Conservation (phyloP, 2,888 invertebrate genomes). For the Dyspetes luteomarginatus region DNA sequence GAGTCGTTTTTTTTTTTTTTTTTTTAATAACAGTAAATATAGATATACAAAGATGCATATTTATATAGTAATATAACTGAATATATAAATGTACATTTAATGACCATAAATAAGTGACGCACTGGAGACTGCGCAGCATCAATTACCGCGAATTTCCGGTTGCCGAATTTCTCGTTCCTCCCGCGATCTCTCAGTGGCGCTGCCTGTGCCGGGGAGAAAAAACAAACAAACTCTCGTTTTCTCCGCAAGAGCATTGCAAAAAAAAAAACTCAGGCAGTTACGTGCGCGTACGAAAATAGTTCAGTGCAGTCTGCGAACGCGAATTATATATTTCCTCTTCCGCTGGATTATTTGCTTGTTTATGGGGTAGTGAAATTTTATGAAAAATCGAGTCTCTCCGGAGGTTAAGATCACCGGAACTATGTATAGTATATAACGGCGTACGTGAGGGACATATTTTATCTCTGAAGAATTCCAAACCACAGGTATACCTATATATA, state of each 20-base stretch:
- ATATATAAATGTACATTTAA: not conserved
- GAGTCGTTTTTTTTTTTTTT: too few species aligned
- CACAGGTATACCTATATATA: conserved; percentile 8
- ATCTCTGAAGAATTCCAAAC: not conserved
- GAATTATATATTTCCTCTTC: not conserved
- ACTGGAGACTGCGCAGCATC: conserved; percentile 15
- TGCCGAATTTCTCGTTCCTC: not conserved
- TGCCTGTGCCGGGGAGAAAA: not conserved
- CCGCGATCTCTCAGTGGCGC: not conserved
- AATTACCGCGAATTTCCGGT: conserved; percentile 36
- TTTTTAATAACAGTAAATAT: too few species aligned
- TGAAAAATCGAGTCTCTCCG: not conserved
- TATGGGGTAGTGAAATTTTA: not conserved
- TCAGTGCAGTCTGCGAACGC: not conserved
- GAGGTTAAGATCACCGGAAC: conserved; percentile 18
- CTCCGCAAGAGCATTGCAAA: not conserved
- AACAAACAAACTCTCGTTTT: not conserved
- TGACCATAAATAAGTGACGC: not conserved
- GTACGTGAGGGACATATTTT: conserved; percentile 5
- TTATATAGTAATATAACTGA: not conserved
- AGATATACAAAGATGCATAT: not conserved
- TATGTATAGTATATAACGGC: conserved; percentile 3
- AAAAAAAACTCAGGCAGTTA: not conserved
- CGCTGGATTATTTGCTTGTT: not conserved
- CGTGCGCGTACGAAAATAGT: conserved; percentile 5